Conservation (phyloP, 1,140 invertebrate species). For the Bombus balteatus region DNA sequence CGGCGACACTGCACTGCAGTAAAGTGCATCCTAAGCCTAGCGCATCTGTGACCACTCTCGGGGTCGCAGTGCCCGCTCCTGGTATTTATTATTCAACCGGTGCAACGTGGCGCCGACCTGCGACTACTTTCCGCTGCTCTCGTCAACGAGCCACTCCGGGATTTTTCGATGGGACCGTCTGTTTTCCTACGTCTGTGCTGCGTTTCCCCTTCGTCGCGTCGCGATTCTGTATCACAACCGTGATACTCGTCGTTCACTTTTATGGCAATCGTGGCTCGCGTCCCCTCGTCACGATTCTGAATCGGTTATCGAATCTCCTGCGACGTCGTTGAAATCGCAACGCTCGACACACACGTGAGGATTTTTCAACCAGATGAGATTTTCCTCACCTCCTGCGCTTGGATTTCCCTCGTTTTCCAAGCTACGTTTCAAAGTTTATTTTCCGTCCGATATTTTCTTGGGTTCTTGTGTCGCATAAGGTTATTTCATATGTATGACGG, state of each 20-base stretch:
- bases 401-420: background rate
- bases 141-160: slow-evolving; percentile 17
- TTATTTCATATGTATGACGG: no score
- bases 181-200: background rate
- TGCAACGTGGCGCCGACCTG: slow-evolving; percentile 52
- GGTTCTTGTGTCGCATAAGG: background rate
- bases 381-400: background rate
- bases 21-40: slow-evolving; percentile 75
- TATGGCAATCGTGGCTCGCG: background rate
- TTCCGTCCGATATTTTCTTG: background rate
- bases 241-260: slow-evolving; percentile 7
- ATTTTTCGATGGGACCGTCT: slow-evolving; percentile 29
- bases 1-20: slow-evolving; percentile 72
- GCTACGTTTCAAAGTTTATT: background rate
- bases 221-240: background rate
- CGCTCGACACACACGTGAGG: background rate
- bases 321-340: background rate
- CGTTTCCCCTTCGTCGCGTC: background rate
- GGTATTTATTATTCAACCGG: slow-evolving; percentile 77
- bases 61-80: slow-evolving; percentile 63
- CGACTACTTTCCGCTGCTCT: slow-evolving; percentile 10
- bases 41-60: slow-evolving; percentile 75
- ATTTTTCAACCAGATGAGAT: background rate
- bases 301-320: slow-evolving; percentile 33
- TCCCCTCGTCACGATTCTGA: background rate